phyloP scores from a whole-genome alignment of 2,113 vertebrate species.

The Leptocoma aspasia region DNA sequence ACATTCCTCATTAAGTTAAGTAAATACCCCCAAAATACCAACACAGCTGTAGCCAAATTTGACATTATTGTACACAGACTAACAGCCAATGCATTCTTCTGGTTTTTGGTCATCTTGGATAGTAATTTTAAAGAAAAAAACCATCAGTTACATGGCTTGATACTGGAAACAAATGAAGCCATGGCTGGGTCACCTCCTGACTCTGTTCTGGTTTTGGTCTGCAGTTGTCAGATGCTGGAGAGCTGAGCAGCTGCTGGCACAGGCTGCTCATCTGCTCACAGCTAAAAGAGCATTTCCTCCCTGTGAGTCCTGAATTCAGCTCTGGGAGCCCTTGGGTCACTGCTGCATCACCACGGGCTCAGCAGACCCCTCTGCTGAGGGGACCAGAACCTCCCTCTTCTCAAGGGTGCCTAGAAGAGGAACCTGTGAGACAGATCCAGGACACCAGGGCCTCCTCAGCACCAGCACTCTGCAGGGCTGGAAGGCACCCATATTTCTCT shows the following conservation, averaged over 20 bases:
- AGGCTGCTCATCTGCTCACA: not conserved
- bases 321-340: not conserved
- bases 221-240: not conserved
- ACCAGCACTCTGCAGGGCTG: not conserved
- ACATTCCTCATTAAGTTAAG: slow-evolving; percentile 62
- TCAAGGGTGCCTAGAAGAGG: not conserved
- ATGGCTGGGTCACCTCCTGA: not conserved
- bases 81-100: not conserved
- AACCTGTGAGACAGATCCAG: not conserved
- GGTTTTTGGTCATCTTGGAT: not conserved
- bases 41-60: not conserved
- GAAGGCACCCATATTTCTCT: not conserved
- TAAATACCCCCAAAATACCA: slow-evolving; percentile 47
- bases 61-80: not conserved
- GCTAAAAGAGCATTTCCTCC: not conserved
- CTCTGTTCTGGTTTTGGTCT: not conserved
- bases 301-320: not conserved
- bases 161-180: not conserved
- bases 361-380: not conserved
- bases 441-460: not conserved
- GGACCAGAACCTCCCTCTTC: not conserved
- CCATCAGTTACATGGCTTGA: not conserved
- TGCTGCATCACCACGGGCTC: not conserved
- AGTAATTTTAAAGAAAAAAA: not conserved
- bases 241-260: not conserved